A percentile compares a stretch with the other conserved stretches of the same genome.
Conservation (phyloP, 2,113 vertebrate genomes). For the Halichoerus grypus region DNA sequence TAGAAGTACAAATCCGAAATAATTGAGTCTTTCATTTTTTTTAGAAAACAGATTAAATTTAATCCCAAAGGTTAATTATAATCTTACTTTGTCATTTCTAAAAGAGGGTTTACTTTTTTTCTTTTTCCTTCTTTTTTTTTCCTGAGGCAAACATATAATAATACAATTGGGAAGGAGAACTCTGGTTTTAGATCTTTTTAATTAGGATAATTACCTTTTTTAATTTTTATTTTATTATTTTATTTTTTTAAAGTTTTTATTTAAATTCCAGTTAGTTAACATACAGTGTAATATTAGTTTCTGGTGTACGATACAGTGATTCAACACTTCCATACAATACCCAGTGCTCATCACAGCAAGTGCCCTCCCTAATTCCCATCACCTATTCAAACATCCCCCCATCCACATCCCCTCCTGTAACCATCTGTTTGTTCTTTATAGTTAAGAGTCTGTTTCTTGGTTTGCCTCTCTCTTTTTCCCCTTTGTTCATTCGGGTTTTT, state of each 20-base stretch:
- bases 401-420: not conserved
- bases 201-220: not conserved
- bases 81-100: not conserved
- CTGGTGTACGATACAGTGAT: not conserved
- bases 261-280: not conserved
- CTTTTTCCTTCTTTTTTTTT: not conserved
- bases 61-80: not conserved
- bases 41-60: not conserved
- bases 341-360: not conserved
- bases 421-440: not conserved
- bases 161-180: not conserved
- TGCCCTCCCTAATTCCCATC: not conserved
- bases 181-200: not conserved
- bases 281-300: not conserved
- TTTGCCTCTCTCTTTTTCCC: not conserved
- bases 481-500: not conserved
- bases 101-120: not conserved
- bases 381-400: not conserved
- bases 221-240: not conserved
- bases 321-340: not conserved
- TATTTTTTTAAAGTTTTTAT: not conserved
- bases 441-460: not conserved
- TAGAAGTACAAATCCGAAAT: not conserved
- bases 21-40: not conserved
- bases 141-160: not conserved